phyloP scores from a whole-genome alignment of 2,113 vertebrate species.

The Mastomys natalensis region DNA sequence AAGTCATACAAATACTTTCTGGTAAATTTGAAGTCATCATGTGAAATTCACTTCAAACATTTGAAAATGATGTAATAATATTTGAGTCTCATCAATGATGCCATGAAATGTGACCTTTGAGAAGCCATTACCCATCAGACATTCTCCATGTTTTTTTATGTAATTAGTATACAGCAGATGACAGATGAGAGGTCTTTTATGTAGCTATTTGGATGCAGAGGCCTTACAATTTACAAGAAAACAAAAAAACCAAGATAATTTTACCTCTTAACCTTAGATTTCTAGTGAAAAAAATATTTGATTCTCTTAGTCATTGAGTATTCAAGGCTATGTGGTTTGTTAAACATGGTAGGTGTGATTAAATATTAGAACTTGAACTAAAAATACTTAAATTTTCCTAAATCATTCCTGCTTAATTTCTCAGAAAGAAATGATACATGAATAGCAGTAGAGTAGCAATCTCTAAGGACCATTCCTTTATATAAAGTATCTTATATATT shows the following conservation, averaged over 20 bases:
- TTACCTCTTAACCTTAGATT: neutral
- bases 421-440: neutral
- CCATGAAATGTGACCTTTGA: neutral
- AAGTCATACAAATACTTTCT: neutral
- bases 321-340: neutral
- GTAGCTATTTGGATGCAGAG: too few relatives aligned
- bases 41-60: slow-evolving; percentile 28
- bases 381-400: neutral
- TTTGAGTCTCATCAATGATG: neutral
- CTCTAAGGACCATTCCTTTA: neutral
- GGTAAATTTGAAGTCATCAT: neutral
- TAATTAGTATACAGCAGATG: neutral
- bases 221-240: neutral
- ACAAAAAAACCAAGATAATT: neutral
- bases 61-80: neutral
- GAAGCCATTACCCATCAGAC: rapidly evolving
- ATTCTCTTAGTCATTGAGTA: neutral
- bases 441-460: neutral
- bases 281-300: neutral
- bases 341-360: neutral
- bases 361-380: neutral
- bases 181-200: neutral
- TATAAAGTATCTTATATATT: neutral
- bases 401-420: neutral
- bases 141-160: neutral